Evolutionary conservation across 2,888 invertebrate species (phyloP), one percentile per base, ranked within the genome.

Genomic region (Neuroscelio doddi): DNA sequence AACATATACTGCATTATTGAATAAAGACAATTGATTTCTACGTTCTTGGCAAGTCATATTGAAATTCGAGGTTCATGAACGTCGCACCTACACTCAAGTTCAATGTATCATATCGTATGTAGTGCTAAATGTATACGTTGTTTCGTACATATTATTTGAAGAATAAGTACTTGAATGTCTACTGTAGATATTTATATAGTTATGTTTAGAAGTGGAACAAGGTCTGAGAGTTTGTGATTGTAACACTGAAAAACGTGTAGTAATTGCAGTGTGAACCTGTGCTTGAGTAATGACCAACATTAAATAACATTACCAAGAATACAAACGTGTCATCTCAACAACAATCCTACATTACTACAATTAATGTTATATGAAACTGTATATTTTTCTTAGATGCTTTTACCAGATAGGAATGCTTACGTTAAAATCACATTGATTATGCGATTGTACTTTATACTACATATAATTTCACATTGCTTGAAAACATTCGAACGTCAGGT

Each of bases 201-300:
- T 50, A 36, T 30, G 42, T 36, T 14, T 21, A 51, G 5, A 59
- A 46, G 41, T 59, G 17, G 58, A 59, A 45, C 58, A 52, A 59
- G 58, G 58, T 59, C 51, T 59, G 57, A 36, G 44, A 44, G 57
- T 32, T 21, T 17, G 44, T 45, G 57, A 57, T 50, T 50, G 36
- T 50, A 45, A 58, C 44, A 21, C 58, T 51, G 53, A n/a, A 53
- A 61, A 42, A 53, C 32, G 36, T 26, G 44, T 29, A 26, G 44
- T 61, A 46, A 59, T 51, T 59, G 51, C 58, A 30, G 38, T 26
- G 36, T 30, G 16, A 50, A 58, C 50, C 46, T 30, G 46, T 46
- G 29, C 49, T 53, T 46, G 44, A 53, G 49, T 51, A 53, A 49
- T 53, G 47, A 52, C 46, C 52, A 14, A 45, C 24, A 59, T 52